Base-by-base conservation (phyloP, 1,140 invertebrate species). In the Zaprionus gabonicus region DNA sequence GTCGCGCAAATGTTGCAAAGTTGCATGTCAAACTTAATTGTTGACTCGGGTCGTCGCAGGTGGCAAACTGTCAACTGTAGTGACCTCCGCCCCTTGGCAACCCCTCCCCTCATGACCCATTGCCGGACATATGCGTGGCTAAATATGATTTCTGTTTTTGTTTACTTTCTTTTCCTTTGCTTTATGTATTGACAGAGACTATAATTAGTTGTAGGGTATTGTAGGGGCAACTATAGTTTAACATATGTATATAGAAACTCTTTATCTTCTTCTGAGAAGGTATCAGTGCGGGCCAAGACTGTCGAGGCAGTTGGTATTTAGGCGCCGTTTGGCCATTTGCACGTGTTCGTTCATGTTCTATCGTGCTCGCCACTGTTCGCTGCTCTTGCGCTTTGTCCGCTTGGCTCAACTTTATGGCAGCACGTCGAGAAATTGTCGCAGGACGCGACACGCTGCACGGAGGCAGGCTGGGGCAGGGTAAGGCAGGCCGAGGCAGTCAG, bases 11-110 rank as follows among this genome's bases (percentile, higher is more conserved):
- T 79, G 62, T 41, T 73, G 46, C 82, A 69, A 70, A 75, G 78
- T 86, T 86, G 82, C 82, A 85, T 85, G 82, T 87, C 83, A 79
- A 69, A 68, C 20, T 66, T 84, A 84, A 85, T 84, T 84, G 82
- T 78, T 76, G 79, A 71, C 59, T 77, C 68, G 71, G 65, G 51
- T 79, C 71, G 63, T 53, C 38, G 62, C 78, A 84, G 74, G 78
- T 78, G 66, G 65, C 55, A 76, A 72, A 41, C 63, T 76, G 74
- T 72, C 74, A 72, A 67, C 74, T 55, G 23, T 23, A 60, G 68
- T 57, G 64, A 70, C 20, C 49, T 20, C 25, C 38, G 27, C 23
- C 27, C 27, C 27, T 27, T 20, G 20, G 20, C n/a, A 10, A 27
- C 20, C 17, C 12, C 12, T 5, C 31, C 9, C 7, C 31, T 9